phyloP scores from a whole-genome alignment of 2,113 vertebrate genomes.

The Dicentrarchus labrax region DNA sequence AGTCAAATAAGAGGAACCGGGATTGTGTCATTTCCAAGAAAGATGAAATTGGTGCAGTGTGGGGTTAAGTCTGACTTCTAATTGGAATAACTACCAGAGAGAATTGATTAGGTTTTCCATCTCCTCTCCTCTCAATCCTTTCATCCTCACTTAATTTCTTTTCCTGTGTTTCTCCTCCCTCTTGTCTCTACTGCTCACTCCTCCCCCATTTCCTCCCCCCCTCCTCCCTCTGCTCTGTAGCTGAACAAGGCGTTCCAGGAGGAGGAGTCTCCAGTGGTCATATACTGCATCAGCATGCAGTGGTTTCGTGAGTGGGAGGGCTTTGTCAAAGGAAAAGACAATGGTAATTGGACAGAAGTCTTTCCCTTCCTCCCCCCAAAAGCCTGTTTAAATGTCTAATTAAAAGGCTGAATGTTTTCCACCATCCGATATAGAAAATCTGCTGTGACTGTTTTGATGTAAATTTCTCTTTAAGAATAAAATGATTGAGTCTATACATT shows the following conservation, averaged over 20 bases:
- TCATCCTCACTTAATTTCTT: conserved; percentile 64
- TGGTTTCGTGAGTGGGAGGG: conserved; percentile 99
- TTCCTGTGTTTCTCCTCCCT: conserved; percentile 48
- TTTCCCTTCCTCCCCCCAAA: conserved; percentile 22
- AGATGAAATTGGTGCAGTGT: conserved; percentile 53
- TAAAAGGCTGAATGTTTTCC: conserved; percentile 39
- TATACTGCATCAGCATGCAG: conserved; percentile 99
- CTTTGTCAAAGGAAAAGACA: conserved; percentile 99
- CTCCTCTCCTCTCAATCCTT: conserved; percentile 66
- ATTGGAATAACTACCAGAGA: conserved; percentile 71
- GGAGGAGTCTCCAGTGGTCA: conserved; percentile 94
- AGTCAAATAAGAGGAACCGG: conserved; percentile 31
- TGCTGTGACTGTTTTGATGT: background rate
- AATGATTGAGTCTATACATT: background rate
- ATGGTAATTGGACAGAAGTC: conserved; percentile 86
- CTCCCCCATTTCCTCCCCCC: conserved; percentile 47
- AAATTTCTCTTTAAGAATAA: background rate
- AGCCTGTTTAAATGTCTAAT: conserved; percentile 51
- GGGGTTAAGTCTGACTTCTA: conserved; percentile 55
- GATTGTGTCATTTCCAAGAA: conserved; percentile 51
- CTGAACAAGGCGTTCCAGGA: conserved; percentile 99
- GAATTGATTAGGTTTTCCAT: conserved; percentile 73
- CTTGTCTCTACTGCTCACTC: conserved; percentile 62
- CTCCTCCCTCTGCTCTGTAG: conserved; percentile 76
- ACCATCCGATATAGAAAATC: background rate